Evolutionary conservation across 1,140 invertebrate genomes (phyloP), one percentile per base, ranked within the genome.

Genomic region (Mya arenaria): DNA sequence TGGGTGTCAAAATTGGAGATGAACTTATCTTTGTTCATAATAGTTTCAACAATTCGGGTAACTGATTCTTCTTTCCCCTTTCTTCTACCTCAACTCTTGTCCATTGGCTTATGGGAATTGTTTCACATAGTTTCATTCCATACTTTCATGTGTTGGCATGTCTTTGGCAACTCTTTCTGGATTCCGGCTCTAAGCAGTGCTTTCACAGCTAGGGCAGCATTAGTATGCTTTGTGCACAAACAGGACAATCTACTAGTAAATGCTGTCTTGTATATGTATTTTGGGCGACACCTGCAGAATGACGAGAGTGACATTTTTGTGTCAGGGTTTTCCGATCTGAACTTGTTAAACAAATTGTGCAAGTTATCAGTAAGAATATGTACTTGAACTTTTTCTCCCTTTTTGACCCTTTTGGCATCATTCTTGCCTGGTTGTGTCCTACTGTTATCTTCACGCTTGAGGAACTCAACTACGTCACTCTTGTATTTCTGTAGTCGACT

Each of bases 401-500:
- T 69, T 52, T 25, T 28, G 3, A 52, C 13, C 13, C 25, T 69
- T 30, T 69, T 69, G 8, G n/a, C 32, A 23, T 73, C 66, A 17
- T n/a, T 69, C 41, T 84, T 84, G 13, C 69, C 83, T 19, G 83
- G 83, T 23, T 81, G 55, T 4, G 39, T 23, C 36, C 75, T 44
- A 17, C 75, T 80, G 37, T 77, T 84, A 34, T 84, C 75, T 63
- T 84, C 68, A 17, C 75, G 39, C 34, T 63, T 68, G 41, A 84
- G 55, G 44, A 80, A 84, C 3, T 32, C 34, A n/a, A 36, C 19
- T 3, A 84, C 52, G 37, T 25, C 6, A 48, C 32, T 39, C 19
- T 36, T 5, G 39, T 3, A 80, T 32, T 37, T 80, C 44, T 37
- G 34, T 10, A 28, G 15, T 63, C 23, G 32, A 15, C 28, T 71